Evolutionary conservation across 2,113 vertebrate genomes (phyloP), one percentile per base, ranked within the genome.

Genomic region (Hippolais icterina): DNA sequence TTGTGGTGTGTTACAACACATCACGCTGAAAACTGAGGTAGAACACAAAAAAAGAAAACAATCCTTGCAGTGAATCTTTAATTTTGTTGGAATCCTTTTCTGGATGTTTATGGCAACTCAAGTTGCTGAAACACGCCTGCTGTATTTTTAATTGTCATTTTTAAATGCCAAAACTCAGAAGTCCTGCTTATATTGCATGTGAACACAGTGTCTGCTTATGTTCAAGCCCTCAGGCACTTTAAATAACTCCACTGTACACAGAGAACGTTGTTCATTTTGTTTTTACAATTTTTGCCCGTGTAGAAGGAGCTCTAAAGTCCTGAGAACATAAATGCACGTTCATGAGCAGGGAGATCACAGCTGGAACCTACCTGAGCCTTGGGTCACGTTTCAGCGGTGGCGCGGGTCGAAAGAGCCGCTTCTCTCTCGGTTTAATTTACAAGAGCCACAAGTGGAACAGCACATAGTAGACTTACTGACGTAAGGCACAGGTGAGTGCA

Each of bases 191-290:
- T 60, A 94, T 89, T 94, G 94, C 78, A 74, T 53, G 78, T 8
- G 87, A 97, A 96, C 91, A 92, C 93, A 57, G 96, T 65, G 87
- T 97, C 97, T 98, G 97, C 96, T 97, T 97, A 95, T 97, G 95
- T 98, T 97, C 97, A 97, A 98, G 96, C 97, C 97, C 97, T 56
- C 89, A 96, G 97, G 98, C 96, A 54, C 94, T 97, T 98, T 96
- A 98, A 98, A 97, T 95, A 98, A 96, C 96, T 98, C 96, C 69
- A 81, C 91, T 91, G 96, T 97, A 97, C 97, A 97, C 95, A 97
- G 88, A 96, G 96, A 97, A 98, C 94, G 89, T 90, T 97, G 97
- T 97, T 97, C 97, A 92, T 90, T 98, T 96, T 95, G 93, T 87
- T 97, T 98, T 97, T 97, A 97, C 95, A 97, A 87, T 97, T 97